These are phyloP conservation scores for Phenganax marumi DNA, from an alignment of 92 coral and sea anemone genomes.

Conservation along the genomic window DNA sequence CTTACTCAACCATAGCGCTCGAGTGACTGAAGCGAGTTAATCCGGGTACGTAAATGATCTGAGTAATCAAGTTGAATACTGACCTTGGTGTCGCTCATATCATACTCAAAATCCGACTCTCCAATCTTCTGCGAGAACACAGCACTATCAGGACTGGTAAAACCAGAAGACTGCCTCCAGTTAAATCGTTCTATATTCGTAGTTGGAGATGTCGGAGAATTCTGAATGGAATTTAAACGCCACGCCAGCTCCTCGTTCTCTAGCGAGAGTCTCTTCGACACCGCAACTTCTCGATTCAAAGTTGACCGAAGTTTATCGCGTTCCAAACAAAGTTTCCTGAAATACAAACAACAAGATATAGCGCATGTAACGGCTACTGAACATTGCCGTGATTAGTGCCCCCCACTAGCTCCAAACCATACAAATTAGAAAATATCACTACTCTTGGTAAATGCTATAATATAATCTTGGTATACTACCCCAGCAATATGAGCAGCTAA, in stretches of 20 bases:
- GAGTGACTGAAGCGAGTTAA: background rate
- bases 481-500: no score
- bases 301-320: constrained; percentile 80
- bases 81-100: constrained; percentile 30
- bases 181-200: constrained; percentile 12
- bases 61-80: background rate
- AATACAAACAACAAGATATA: background rate
- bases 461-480: no score
- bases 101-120: constrained; percentile 35
- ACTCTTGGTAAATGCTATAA: no score
- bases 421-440: background rate
- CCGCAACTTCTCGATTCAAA: constrained; percentile 78
- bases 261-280: constrained; percentile 81
- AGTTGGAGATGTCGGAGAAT: constrained; percentile 40
- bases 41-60: background rate
- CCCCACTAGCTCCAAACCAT: background rate
- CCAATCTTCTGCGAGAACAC: constrained; percentile 35
- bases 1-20: background rate
- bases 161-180: constrained; percentile 29
- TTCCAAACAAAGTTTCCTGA: constrained; percentile 88
- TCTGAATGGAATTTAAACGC: constrained; percentile 59
- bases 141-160: constrained; percentile 39
- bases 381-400: background rate
- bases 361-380: background rate
- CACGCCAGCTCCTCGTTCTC: constrained; percentile 94